Evolutionary conservation across 2,113 vertebrate genomes (phyloP), one percentile per base, ranked within the genome.

Genomic region (Neolamprologus tretocephalus): DNA sequence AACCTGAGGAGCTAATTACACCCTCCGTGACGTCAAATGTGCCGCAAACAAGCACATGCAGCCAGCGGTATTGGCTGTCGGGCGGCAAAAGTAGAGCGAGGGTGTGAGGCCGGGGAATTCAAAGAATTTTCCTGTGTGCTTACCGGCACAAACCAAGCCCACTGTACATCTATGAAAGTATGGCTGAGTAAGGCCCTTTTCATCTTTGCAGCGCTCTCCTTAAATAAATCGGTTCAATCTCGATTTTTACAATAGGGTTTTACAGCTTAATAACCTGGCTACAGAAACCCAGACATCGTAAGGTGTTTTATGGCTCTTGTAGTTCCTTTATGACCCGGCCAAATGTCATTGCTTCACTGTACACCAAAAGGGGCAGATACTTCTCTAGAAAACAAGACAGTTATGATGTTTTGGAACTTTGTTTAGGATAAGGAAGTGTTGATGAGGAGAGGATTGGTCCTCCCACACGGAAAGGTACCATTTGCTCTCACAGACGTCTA

Each of bases 241-340:
- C 45, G 9, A 55, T 87, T 90, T 94, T 96, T 95, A 94, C 92
- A 93, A 91, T 84, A 57, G 28, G 75, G 51, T 84, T 94, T 96
- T 96, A 96, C 91, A 89, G 83, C 89, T 95, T 96, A 94, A 96
- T 95, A 85, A 81, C 92, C 79, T 19, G 68, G 80, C 88, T 91
- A 83, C 94, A 95, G 93, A 94, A 89, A 89, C 49, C 93, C 92
- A 96, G 96, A 95, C 95, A 88, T 94, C 75, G 49, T 85, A 92
- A 95, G 95, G 91, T 91, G 93, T 87, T 93, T 95, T 87, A 96
- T 93, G 83, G 84, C 82, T 87, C 83, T 82, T 80, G 87, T 45
- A 82, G 85, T 89, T 91, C 58, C 87, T 95, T 96, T 95, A 90
- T 92, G 71, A 89, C 86, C 7, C 53, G 47, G 93, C 79, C 91